Evolutionary conservation across 2,113 vertebrate genomes (phyloP).

Genomic region (Pseudonaja textilis): DNA sequence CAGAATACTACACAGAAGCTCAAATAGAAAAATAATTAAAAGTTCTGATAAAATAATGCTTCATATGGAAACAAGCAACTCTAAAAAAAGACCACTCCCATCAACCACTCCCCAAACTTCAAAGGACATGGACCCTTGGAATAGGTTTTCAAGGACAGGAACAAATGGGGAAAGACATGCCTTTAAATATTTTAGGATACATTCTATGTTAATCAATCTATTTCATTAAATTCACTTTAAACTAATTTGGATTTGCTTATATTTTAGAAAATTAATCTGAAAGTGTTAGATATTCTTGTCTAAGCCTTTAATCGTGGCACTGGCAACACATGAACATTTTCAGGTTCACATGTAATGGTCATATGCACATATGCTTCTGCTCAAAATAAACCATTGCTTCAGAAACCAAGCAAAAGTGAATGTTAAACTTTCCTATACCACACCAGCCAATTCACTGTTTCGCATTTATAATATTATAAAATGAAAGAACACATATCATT

Average conservation of each 20-base stretch:
- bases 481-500: not conserved
- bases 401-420: not conserved
- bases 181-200: not conserved
- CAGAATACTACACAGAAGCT: not conserved
- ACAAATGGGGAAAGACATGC: not conserved
- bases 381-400: not conserved
- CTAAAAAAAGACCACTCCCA: not conserved
- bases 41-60: not conserved
- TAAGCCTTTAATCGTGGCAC: not conserved
- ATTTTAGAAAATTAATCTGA: not conserved
- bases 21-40: not conserved
- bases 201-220: not conserved
- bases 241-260: not conserved
- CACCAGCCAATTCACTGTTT: not conserved
- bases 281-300: not conserved
- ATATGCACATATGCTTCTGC: not conserved
- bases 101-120: not conserved
- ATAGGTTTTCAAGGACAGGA: not conserved
- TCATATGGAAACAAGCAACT: not conserved
- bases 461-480: not conserved
- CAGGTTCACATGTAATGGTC: not conserved
- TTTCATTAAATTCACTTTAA: not conserved
- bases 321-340: not conserved
- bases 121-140: not conserved
- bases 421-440: not conserved